Percentiles rank a stretch among this genome's conserved stretches.
phyloP scores from a whole-genome alignment of 1,140 invertebrate genomes.

The Tribolium madens region DNA sequence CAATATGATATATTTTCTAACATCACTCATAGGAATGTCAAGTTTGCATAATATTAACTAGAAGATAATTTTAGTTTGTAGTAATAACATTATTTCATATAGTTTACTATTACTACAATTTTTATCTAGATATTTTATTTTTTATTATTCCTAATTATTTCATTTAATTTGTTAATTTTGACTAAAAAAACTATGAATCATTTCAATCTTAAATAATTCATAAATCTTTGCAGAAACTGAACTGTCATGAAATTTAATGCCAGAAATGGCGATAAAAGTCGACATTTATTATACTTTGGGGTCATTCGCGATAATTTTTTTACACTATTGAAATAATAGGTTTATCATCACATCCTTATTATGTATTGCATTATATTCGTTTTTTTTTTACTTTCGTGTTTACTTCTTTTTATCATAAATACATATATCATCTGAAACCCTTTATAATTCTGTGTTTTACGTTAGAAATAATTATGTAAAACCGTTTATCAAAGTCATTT shows the following conservation, averaged over 20 bases:
- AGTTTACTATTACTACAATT: neutral
- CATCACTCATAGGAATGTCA: no score
- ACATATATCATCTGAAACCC: neutral
- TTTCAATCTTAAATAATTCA: neutral
- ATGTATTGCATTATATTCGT: neutral
- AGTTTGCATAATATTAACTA: no score
- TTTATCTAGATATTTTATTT: neutral
- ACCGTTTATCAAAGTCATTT: neutral
- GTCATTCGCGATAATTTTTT: neutral
- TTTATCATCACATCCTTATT: neutral
- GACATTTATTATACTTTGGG: neutral
- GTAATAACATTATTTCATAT: no score
- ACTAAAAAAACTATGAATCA: neutral
- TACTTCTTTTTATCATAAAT: neutral
- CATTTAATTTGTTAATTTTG: neutral
- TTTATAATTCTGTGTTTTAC: no score
- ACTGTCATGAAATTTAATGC: neutral
- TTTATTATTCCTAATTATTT: neutral
- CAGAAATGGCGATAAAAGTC: neutral
- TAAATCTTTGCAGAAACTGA: neutral
- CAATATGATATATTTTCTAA: no score
- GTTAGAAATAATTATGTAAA: no score
- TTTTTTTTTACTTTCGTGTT: no score
- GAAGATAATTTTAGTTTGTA: no score
- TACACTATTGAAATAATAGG: neutral